A percentile compares a stretch with the other conserved stretches of the same genome.
Evolutionary conservation across 2,113 vertebrate genomes (phyloP).

Genomic region (Coryphaenoides rupestris): DNA sequence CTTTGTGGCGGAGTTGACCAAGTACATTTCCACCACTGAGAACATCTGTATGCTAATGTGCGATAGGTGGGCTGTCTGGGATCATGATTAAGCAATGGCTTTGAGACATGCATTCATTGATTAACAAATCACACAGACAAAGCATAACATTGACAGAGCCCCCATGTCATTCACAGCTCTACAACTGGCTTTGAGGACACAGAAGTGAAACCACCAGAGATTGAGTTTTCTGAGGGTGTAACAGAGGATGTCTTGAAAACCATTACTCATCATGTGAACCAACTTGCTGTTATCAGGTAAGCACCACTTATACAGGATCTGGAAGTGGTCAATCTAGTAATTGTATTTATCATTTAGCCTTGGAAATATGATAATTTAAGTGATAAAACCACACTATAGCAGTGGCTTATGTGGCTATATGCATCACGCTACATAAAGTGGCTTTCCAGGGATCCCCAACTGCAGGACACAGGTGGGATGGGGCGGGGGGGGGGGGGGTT

Average conservation of each 20-base stretch:
- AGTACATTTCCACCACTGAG: conserved; percentile 50
- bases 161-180: conserved; percentile 16
- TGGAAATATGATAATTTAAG: too few species aligned
- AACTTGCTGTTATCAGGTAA: conserved; percentile 41
- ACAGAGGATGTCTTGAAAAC: background rate
- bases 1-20: conserved; percentile 57
- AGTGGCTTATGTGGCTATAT: too few species aligned
- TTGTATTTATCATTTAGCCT: too few species aligned
- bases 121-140: background rate
- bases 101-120: background rate
- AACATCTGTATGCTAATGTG: conserved; percentile 48
- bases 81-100: background rate
- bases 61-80: conserved; percentile 25
- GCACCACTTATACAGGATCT: background rate
- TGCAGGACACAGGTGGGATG: too few species aligned
- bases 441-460: too few species aligned
- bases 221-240: too few species aligned
- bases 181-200: too few species aligned
- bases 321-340: too few species aligned
- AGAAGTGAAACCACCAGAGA: too few species aligned
- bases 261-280: conserved; percentile 29
- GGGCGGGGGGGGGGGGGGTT: too few species aligned
- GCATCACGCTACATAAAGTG: too few species aligned
- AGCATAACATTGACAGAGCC: background rate
- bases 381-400: too few species aligned